A percentile compares a stretch with the other conserved stretches of the same genome.
Conservation (phyloP, 1,140 invertebrate genomes). For the Heliconius nattereri region DNA sequence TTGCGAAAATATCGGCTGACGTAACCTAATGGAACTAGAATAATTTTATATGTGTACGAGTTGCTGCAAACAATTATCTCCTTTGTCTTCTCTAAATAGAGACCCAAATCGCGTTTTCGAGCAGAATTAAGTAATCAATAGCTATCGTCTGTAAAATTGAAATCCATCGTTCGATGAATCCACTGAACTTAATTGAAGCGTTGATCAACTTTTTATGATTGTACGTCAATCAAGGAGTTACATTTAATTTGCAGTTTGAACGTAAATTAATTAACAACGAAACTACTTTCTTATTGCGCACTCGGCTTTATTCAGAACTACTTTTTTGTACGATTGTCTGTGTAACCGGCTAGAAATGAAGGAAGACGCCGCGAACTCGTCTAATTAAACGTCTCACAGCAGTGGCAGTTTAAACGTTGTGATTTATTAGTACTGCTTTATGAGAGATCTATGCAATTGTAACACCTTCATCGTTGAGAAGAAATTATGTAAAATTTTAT, state of each 20-base stretch:
- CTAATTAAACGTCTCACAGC: conserved; percentile 16
- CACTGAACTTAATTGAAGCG: conserved; percentile 10
- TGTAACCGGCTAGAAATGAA: conserved; percentile 28
- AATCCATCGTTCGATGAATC: conserved; percentile 13
- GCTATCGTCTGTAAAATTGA: conserved; percentile 9
- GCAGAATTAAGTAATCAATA: conserved; percentile 11
- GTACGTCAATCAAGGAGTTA: conserved; percentile 5
- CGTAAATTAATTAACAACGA: conserved; percentile 10
- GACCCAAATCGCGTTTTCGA: neutral
- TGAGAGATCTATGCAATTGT: conserved; percentile 11
- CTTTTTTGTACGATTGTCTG: conserved; percentile 3
- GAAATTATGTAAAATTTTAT: conserved; percentile 22
- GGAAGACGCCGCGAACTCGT: conserved; percentile 16
- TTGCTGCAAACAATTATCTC: neutral
- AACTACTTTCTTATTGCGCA: conserved; percentile 1
- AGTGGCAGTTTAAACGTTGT: conserved; percentile 6
- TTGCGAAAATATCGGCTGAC: conserved; percentile 47
- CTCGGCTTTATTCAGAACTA: neutral
- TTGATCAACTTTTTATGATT: conserved; percentile 11
- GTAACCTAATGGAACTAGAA: conserved; percentile 17
- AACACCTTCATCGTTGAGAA: conserved; percentile 22
- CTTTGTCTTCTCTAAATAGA: neutral
- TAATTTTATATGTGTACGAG: neutral
- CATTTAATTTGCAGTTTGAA: neutral
- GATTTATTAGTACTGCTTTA: conserved; percentile 26